phyloP scores from a whole-genome alignment of 2,113 vertebrate genomes.

The Trachemys scripta region DNA sequence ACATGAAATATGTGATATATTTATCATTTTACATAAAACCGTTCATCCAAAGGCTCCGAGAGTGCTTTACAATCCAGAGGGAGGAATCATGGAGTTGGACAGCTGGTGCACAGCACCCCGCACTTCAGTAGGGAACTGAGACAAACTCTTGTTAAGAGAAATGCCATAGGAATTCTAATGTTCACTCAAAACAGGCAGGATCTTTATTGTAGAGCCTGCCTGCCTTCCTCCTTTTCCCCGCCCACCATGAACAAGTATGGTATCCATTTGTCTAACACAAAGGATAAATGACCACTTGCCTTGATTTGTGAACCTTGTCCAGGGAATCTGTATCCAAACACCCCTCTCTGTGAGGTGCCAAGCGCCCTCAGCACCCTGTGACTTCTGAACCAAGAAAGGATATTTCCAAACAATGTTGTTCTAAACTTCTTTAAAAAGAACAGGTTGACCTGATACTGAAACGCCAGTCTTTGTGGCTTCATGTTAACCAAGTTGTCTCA shows the following conservation, averaged over 20 bases:
- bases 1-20: background rate
- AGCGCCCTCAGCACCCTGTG: background rate
- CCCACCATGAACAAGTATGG: background rate
- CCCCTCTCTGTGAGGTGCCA: background rate
- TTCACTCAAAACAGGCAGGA: background rate
- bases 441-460: background rate
- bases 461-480: background rate
- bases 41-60: background rate
- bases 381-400: background rate
- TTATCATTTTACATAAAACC: background rate
- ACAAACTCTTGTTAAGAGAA: background rate
- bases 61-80: background rate
- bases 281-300: background rate
- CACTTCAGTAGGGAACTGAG: background rate
- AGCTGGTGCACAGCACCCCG: background rate
- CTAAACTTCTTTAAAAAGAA: background rate
- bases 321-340: background rate
- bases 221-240: background rate
- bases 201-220: background rate
- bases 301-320: background rate
- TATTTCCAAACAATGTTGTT: background rate
- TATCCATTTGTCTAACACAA: background rate
- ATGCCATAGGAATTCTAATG: rapidly evolving
- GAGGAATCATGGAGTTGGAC: background rate
- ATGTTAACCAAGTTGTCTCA: background rate